Base-by-base conservation (phyloP, 2,888 invertebrate genomes). In the Mantis religiosa region DNA sequence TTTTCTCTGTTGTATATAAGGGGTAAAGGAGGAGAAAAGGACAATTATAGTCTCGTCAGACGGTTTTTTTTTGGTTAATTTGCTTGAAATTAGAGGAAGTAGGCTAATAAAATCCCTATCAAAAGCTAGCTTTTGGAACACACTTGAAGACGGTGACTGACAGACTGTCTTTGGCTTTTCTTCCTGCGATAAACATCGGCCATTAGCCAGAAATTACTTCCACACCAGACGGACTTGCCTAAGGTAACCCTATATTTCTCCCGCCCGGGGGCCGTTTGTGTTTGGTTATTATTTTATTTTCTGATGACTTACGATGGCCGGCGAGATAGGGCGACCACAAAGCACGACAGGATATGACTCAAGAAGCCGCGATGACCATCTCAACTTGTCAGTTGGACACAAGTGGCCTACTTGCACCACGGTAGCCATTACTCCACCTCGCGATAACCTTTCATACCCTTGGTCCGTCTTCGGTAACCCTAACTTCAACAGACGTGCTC, bases 151-250 rank as follows among this genome's bases (percentile, higher is more conserved):
- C 15, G 3, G 54, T 71, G 54, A 71, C 15, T 71, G 54, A 71
- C 54, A 71, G 54, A 71, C 54, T 71, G 54, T 71, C 54, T 71
- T 71, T 71, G 54, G 20, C 54, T 84, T 84, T 41, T 27, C 41
- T 47, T 47, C 85, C 28, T 85, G 85, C 47, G 85, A 85, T 85
- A 85, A 85, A 47, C 85, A 85, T 85, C 85, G 85, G 27, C 85
- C 85, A 85, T 85, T 85, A 85, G 85, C 41, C 47, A 85, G 85
- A 85, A 85, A 85, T 85, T 85, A 85, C 85, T 47, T 85, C 85
- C 85, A 85, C 85, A 85, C 85, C 85, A 85, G 27, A 41, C 85
- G 85, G 47, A 34, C 47, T 85, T 15, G n/a, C 28, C 83, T 71
- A 71, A 2, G 83, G 83, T 27, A 83, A 83, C 83, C 83, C 28